Base-by-base conservation (phyloP, 2,797 vertebrate species). In the Chloroceryle amazona region DNA sequence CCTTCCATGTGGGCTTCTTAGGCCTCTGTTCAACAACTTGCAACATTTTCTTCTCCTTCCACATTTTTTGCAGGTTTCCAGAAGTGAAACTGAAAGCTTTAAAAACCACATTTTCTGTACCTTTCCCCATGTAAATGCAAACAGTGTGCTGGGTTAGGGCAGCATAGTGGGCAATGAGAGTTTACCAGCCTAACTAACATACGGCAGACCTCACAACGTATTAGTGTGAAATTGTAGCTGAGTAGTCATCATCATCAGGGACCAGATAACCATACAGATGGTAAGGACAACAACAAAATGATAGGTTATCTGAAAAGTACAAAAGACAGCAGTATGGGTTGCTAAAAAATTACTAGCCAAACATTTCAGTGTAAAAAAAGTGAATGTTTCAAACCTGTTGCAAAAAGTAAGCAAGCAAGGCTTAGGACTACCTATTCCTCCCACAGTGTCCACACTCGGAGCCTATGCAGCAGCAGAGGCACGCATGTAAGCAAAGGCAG, bases 391-490 rank as follows among this genome's bases (percentile, higher is more conserved):
- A 83, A 85, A 49, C 3, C 7, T n/a, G 8, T 29, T 57, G 35
- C 4, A 42, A 33, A 89, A 84, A 37, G 3, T 70, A 29, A 35
- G 25, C 4, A 72, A 57, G 25, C 0, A 84, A 33, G 8, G 2
- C 41, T 70, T 58, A 70, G 31, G 7, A 23, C 23, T 22, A 19
- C 17, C 39, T 60, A 0, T 74, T 92, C 22, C 28, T 80, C 10
- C 23, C 13, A 14, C 23, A 49, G 0, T 3, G 9, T 39, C 71
- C 31, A 15, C 14, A 10, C 0, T 1, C 9, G 44, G 37, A 39
- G 10, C 26, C 33, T 29, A 31, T 0, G 4, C 4, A 58, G 39
- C 42, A 80, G 29, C 49, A 84, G 25, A 57, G 20, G 22, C 22
- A 37, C 0, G 0, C 3, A 5, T 4, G 7, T 55, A 19, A 33